phyloP scores from a whole-genome alignment of 2,888 invertebrate species.

The Drosophila niveifrons region DNA sequence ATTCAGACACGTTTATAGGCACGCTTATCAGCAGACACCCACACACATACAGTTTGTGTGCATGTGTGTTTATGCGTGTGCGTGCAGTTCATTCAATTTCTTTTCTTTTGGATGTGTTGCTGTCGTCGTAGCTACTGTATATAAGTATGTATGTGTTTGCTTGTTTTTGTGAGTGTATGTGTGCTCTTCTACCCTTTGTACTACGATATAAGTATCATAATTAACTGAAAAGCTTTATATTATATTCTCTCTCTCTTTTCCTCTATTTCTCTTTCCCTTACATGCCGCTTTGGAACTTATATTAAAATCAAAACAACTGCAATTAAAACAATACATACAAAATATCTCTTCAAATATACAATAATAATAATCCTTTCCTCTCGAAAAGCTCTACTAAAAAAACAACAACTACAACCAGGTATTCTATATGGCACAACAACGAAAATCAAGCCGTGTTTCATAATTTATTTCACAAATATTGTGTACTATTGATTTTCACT shows the following conservation, averaged over 20 bases:
- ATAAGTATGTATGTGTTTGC: conserved; percentile 4
- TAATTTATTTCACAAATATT: conserved; percentile 15
- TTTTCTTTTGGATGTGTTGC: conserved; percentile 9
- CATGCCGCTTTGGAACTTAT: conserved; percentile 61
- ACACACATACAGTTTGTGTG: conserved; percentile 1
- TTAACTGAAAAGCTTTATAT: conserved; percentile 28
- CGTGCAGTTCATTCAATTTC: conserved; percentile 40
- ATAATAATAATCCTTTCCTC: conserved; percentile 43
- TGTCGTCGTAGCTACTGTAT: conserved; percentile 3
- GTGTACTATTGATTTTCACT: conserved; percentile 18
- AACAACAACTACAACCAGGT: conserved; percentile 85
- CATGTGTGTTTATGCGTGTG: not conserved
- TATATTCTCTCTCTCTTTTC: conserved; percentile 28
- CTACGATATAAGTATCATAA: conserved; percentile 14
- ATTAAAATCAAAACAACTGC: conserved; percentile 45
- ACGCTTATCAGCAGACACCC: conserved; percentile 49
- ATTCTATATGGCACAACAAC: conserved; percentile 49
- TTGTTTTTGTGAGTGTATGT: conserved; percentile 8
- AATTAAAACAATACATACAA: conserved; percentile 57
- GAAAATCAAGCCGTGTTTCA: not conserved
- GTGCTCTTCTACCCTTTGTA: conserved; percentile 26
- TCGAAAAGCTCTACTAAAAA: conserved; percentile 84
- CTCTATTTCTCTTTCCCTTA: conserved; percentile 51
- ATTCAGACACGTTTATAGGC: conserved; percentile 41
- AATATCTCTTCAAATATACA: conserved; percentile 21